Base-by-base conservation (phyloP, 2,888 invertebrate species). In the Sesia bembeciformis region DNA sequence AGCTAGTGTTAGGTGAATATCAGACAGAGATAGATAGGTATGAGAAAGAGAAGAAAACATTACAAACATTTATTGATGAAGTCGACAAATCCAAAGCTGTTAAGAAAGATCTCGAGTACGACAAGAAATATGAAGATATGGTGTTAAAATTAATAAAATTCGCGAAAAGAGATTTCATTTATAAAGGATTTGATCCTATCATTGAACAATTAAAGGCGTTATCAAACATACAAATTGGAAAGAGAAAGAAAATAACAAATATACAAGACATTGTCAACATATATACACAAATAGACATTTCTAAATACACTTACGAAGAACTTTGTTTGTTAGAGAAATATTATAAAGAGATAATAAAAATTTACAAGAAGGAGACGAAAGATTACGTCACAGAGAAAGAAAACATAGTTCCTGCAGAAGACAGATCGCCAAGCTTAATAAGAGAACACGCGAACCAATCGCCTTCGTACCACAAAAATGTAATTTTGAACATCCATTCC, bases 121-220 rank as follows among this genome's bases (percentile, higher is more conserved):
- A 87, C 53, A 82, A 87, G 52, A 84, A 85, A 59, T 90, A 90
- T 59, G 89, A 90, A 67, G 84, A 87, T 3, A 87, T 90, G 63
- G 87, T 90, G 4, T 62, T 86, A 0, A 85, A 83, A 65, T 62
- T 90, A 1, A 90, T 90, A 2, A 79, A 81, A 41, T 88, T 90
- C 53, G 90, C 90, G 0, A 90, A 87, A 65, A 84, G 78, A 62
- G 86, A 87, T 61, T 87, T 90, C 49, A 78, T 84, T 60, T 90
- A 73, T 56, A 88, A 85, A 78, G 90, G 90, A 1, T 90, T 90
- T 53, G 90, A 90, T 76, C 89, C 90, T 0, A 56, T 90, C 1
- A 89, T 90, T 39, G 83, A 86, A 58, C 69, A 86, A 58, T 58
- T 90, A 3, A 84, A 85, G 61, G 76, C 78, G 7, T 60, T 90